A percentile compares a stretch with the other conserved stretches of the same genome.
Evolutionary conservation across 2,113 vertebrate species (phyloP).

Genomic region (Hippocampus barbouri): DNA sequence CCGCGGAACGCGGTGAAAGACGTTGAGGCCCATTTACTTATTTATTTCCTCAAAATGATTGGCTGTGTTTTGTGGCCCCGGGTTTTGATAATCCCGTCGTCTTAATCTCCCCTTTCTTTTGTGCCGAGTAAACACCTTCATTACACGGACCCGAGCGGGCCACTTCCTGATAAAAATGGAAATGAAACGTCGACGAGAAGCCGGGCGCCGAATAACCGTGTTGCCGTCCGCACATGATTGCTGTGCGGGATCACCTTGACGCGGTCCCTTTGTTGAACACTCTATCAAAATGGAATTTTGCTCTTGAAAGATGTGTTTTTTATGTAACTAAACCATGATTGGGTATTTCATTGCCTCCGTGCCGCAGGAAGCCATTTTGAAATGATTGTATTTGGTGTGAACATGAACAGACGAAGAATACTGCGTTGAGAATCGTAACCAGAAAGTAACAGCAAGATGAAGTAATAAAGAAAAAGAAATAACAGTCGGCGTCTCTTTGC

Average conservation of each 20-base stretch:
- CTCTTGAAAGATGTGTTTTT: neutral
- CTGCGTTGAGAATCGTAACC: too few relatives aligned
- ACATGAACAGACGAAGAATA: too few relatives aligned
- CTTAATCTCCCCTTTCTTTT: slow-evolving; percentile 66
- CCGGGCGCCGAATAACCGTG: neutral
- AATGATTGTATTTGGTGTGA: neutral
- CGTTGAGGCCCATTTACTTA: slow-evolving; percentile 50
- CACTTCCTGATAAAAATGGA: slow-evolving; percentile 64
- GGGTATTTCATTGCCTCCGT: neutral
- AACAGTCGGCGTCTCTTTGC: too few relatives aligned
- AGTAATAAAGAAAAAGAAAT: too few relatives aligned
- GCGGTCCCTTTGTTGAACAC: neutral
- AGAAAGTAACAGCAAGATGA: too few relatives aligned
- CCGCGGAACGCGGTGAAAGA: slow-evolving; percentile 50
- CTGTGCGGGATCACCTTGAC: neutral
- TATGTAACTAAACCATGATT: neutral
- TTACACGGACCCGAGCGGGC: slow-evolving; percentile 60
- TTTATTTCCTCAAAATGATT: slow-evolving; percentile 45
- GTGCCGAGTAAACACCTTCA: slow-evolving; percentile 59
- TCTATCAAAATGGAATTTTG: neutral
- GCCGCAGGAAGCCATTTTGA: neutral
- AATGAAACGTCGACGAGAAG: slow-evolving; percentile 49
- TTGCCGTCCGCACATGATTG: neutral
- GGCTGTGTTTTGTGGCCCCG: slow-evolving; percentile 59
- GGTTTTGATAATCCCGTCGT: slow-evolving; percentile 64